Base-by-base conservation (phyloP, 2,797 vertebrate species). In the Etheostoma nigrum region DNA sequence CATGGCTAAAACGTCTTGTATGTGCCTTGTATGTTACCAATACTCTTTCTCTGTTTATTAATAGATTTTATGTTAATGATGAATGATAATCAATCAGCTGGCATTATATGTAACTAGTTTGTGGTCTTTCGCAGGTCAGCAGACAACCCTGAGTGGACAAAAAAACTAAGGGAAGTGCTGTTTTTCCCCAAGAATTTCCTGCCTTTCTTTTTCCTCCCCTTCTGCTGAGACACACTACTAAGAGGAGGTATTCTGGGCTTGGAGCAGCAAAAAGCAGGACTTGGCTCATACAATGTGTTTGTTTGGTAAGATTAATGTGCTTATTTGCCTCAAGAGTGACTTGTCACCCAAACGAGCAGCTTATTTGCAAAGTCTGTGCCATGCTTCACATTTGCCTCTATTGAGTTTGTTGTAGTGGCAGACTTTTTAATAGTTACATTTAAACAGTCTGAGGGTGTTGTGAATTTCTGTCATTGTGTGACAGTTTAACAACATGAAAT, bases 131-230 rank as follows among this genome's bases (percentile, higher is more conserved):
- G 33, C 13, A 15, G 71, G 70, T 79, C 81, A 45, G 70, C 72
- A 81, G 85, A 86, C 77, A 67, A 79, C 76, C 71, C 67, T 66
- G 81, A 86, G 23, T 47, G 72, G 74, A 88, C 85, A 86, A 89
- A 85, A 88, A 72, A 82, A 83, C 67, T 74, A 80, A 83, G 91
- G 90, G 93, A 93, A 95, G 88, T 87, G 65, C 71, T 21, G 79
- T 82, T 87, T 86, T 80, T 83, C 72, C 81, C 75, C 25, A 90
- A 91, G 88, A 88, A 93, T 93, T 95, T 94, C 92, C 92, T 93
- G 92, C 93, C 92, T 75, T 91, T 89, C 93, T 92, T 92, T 89
- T 94, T 93, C 92, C 94, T 94, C 91, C 76, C 52, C 82, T 40
- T 72, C 68, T 23, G 27, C 78, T 73, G 72, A 86, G 75, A 73